Base-by-base conservation (phyloP, 2,113 vertebrate genomes). In the Falco punctatus region DNA sequence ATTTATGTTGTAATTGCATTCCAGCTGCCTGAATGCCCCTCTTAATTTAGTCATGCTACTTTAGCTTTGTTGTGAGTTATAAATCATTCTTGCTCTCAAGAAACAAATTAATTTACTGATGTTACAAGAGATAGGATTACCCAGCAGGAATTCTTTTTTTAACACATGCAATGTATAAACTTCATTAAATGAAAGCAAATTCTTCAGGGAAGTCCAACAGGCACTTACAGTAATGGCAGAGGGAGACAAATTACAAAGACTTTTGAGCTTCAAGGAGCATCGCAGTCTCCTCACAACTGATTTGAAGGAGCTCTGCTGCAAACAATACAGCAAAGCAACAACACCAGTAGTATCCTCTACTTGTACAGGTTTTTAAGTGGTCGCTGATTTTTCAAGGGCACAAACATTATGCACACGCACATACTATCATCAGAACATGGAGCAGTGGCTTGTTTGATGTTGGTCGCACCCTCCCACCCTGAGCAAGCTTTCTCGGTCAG, bases 51-150 rank as follows among this genome's bases (percentile, higher is more conserved):
- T 91, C 87, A 73, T 26, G 74, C 86, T 91, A 86, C 89, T 91
- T 94, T 13, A 85, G 83, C 77, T 95, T 91, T 65, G 73, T 59
- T 91, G 86, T 78, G 83, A 91, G 77, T 57, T 95, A 95, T 61
- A 88, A 92, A 91, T 94, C 81, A 90, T 81, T 91, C 81, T 70
- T 87, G 35, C n/a, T 91, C 62, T 95, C 89, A 92, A 78, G 79
- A 95, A 96, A 77, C 64, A 96, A 96, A 94, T 92, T 91, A 92
- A 86, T 95, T 90, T 96, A 65, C 49, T 86, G 89, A 96, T 94
- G 79, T 78, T 95, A 84, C 71, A 94, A 65, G 84, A 90, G 89
- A 93, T 54, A 94, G 67, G 84, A 75, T 88, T 64, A 83, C 69
- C 22, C 67, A 93, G 81, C 51, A 95, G 81, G 42, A 62, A 54